Conservation (phyloP, 2,113 vertebrate species). For the Lucifuga dentata region DNA sequence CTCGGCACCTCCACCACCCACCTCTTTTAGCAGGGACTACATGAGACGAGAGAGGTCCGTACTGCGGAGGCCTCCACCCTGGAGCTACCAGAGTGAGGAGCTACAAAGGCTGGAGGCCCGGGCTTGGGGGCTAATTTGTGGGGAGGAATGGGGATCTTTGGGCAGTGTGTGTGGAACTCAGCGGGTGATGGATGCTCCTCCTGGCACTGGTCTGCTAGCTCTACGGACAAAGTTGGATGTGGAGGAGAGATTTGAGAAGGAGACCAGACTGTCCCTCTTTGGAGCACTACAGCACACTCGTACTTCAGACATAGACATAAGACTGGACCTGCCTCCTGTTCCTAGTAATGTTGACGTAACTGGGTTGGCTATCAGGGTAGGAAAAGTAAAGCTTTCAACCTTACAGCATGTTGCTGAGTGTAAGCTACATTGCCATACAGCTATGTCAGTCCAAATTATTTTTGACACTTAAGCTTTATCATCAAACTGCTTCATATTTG, state of each 20-base stretch:
- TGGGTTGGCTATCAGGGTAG: conserved; percentile 92
- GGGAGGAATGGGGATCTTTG: conserved; percentile 85
- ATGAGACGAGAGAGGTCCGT: conserved; percentile 87
- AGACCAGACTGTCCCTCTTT: conserved; percentile 91
- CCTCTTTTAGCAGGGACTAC: conserved; percentile 87
- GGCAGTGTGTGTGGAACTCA: conserved; percentile 82
- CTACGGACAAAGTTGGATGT: conserved; percentile 74
- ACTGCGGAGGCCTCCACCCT: conserved; percentile 83
- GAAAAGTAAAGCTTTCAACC: not conserved
- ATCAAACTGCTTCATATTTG: not conserved
- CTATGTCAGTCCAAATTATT: not conserved
- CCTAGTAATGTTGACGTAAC: conserved; percentile 92
- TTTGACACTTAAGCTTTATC: not conserved
- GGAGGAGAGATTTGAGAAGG: conserved; percentile 90
- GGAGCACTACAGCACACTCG: conserved; percentile 93
- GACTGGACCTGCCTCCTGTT: conserved; percentile 91
- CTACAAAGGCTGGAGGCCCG: conserved; percentile 88
- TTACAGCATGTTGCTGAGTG: not conserved
- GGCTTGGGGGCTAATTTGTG: conserved; percentile 84
- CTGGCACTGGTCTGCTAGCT: conserved; percentile 88
- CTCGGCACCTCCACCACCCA: conserved; percentile 84
- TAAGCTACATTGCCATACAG: not conserved
- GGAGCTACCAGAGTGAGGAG: conserved; percentile 89
- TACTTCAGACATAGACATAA: conserved; percentile 92
- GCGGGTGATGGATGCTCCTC: conserved; percentile 88